Base-by-base conservation (phyloP, 2,113 vertebrate genomes). In the Cricetomys ansorgei region DNA sequence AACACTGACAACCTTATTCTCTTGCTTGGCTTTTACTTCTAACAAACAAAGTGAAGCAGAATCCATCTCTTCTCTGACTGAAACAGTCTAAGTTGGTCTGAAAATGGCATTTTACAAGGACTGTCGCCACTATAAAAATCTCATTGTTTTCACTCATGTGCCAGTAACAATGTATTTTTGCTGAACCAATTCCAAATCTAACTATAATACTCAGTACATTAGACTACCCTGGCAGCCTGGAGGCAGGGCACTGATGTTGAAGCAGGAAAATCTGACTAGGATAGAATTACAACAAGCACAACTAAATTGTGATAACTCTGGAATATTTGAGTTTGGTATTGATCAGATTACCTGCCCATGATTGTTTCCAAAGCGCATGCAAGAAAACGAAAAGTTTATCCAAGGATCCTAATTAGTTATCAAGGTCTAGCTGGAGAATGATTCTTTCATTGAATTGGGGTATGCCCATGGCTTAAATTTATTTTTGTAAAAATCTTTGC, bases 61-160 rank as follows among this genome's bases (percentile, higher is more conserved):
- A 95, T 0, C 94, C 59, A 95, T 69, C 88, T 13, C 10, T 96
- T 94, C 12, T 94, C 13, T 91, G 50, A 57, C 19, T 92, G 23
- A 88, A 81, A 65, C 3, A 92, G 92, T 92, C 94, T 97, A 45
- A 90, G 7, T 77, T 73, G 23, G 43, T 34, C 45, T 95, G 48
- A 93, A 97, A 97, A 96, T 65, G 96, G 27, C 7, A 50, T 80
- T 97, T 97, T 88, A 95, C 43, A 0, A 64, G 8, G 69, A 2
- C 37, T 67, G 23, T 90, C 90, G 11, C 59, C 79, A 76, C 4
- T 84, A 62, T 37, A 97, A 43, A 94, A 97, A 95, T 96, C 86
- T 27, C 21, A 27, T 77, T 64, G 16, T 79, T 96, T 98, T 97
- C 84, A 92, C 50, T 92, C 9, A 31, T 40, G 21, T 95, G 40